Evolutionary conservation across 2,888 invertebrate genomes (phyloP).

Genomic region (Heteromurus nitidus): DNA sequence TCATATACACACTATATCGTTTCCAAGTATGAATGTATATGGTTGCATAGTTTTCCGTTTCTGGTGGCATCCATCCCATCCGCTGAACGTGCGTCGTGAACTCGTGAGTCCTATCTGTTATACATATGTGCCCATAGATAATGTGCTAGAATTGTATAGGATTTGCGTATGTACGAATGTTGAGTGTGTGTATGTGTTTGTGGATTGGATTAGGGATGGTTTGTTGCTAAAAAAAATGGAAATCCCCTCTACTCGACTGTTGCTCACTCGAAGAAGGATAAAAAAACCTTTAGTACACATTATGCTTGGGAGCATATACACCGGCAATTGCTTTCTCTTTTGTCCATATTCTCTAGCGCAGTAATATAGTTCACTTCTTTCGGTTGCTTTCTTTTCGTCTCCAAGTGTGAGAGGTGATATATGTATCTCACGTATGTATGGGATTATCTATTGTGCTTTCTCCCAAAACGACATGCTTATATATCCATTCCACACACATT

Average conservation of each 20-base stretch:
- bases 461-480: not conserved
- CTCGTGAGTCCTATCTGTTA: no score
- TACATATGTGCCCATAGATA: no score
- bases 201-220: conserved; percentile 41
- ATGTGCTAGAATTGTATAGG: conserved; percentile 12
- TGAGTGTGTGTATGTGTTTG: conserved; percentile 7
- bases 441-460: conserved; percentile 4
- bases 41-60: not conserved
- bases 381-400: no score
- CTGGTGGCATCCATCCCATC: no score
- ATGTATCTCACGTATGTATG: not conserved
- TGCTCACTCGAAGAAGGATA: conserved; percentile 22
- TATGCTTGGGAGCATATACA: not conserved
- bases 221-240: conserved; percentile 33
- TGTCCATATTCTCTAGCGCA: not conserved
- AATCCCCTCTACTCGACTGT: conserved; percentile 41
- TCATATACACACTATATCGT: no score
- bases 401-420: not conserved
- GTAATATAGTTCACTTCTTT: not conserved
- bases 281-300: not conserved
- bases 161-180: not conserved
- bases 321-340: conserved; percentile 28
- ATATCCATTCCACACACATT: no score
- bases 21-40: not conserved
- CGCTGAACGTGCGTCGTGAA: no score